These are phyloP conservation scores for Malurus cyaneus DNA, from an alignment of 2,113 vertebrate genomes.

Conservation along the genomic window DNA sequence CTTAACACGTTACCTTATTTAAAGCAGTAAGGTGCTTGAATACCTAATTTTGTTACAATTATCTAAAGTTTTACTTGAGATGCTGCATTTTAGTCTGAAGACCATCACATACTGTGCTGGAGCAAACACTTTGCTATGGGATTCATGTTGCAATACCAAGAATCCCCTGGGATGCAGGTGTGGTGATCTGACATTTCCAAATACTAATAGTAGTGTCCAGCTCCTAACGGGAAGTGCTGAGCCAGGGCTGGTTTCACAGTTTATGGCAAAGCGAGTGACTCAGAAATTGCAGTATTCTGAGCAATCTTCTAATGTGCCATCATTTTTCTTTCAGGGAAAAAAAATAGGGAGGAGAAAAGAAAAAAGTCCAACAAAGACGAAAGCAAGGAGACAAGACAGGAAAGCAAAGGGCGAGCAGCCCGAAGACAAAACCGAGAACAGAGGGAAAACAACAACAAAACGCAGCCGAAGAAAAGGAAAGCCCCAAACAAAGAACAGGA, in stretches of 20 bases:
- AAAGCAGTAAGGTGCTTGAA: background rate
- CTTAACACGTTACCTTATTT: background rate
- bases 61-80: background rate
- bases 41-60: background rate
- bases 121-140: background rate
- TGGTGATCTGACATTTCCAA: background rate
- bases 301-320: slow-evolving; percentile 27
- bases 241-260: background rate
- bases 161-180: background rate
- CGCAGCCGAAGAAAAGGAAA: slow-evolving; percentile 85
- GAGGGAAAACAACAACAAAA: slow-evolving; percentile 88
- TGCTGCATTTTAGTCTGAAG: background rate
- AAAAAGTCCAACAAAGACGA: slow-evolving; percentile 88
- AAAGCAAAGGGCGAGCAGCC: slow-evolving; percentile 79
- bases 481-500: slow-evolving; percentile 80
- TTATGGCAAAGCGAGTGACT: background rate
- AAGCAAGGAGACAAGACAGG: slow-evolving; percentile 79
- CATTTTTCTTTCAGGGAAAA: slow-evolving; percentile 76
- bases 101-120: background rate
- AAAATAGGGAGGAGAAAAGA: slow-evolving; percentile 79
- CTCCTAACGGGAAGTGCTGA: background rate
- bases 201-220: background rate
- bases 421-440: slow-evolving; percentile 81
- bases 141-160: background rate
- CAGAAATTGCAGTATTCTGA: background rate